Percentiles rank a stretch among this genome's conserved stretches.
Conservation (phyloP, 1,140 invertebrate genomes). For the Cecropterus lyciades region DNA sequence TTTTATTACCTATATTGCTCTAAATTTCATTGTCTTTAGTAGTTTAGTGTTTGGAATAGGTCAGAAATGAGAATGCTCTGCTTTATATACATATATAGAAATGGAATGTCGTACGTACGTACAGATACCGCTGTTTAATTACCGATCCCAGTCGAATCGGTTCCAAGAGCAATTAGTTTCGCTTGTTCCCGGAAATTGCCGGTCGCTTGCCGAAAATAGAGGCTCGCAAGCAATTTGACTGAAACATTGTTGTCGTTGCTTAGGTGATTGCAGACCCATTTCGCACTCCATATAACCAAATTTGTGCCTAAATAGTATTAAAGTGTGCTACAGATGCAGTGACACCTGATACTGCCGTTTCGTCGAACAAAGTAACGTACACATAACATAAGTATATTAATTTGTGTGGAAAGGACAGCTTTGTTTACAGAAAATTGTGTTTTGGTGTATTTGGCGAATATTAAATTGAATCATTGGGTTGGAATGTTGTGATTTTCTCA, state of each 20-base stretch:
- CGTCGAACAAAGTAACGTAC: too few relatives aligned
- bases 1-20: too few relatives aligned
- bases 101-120: background rate
- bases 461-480: too few relatives aligned
- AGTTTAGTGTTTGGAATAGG: too few relatives aligned
- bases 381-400: too few relatives aligned
- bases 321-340: background rate
- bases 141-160: background rate
- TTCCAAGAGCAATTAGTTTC: constrained; percentile 18
- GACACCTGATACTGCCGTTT: too few relatives aligned
- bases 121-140: constrained; percentile 11
- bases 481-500: too few relatives aligned
- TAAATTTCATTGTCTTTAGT: too few relatives aligned
- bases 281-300: background rate
- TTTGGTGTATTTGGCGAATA: too few relatives aligned
- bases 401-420: too few relatives aligned
- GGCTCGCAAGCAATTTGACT: constrained; percentile 8
- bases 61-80: too few relatives aligned
- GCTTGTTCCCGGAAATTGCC: constrained; percentile 27
- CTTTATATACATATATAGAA: background rate
- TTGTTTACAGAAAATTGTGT: too few relatives aligned
- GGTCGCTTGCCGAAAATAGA: constrained; percentile 20
- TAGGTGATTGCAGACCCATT: background rate
- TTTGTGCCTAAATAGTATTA: background rate
- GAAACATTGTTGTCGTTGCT: constrained; percentile 6